A percentile compares a stretch with the other conserved stretches of the same genome.
Evolutionary conservation across 37 sponge, comb jelly and placozoan species (phyloP).

Genomic region (Agelas oroides): DNA sequence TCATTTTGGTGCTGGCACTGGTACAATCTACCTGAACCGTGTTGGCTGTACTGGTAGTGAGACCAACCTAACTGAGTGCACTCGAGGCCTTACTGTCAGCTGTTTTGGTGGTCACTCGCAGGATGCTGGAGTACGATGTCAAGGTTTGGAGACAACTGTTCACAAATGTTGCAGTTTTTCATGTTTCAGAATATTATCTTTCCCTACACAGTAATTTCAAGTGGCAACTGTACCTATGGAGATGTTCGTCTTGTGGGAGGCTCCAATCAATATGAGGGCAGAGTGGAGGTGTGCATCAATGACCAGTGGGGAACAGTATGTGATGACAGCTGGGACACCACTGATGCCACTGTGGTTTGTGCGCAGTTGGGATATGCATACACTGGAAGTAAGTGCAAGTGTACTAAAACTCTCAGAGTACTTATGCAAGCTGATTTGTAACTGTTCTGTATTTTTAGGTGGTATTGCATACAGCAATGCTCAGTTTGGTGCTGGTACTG

Average conservation of each 20-base stretch:
- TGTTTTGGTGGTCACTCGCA: background rate
- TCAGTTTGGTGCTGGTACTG: constrained; percentile 12
- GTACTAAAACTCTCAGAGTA: no score
- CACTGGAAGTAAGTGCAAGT: background rate
- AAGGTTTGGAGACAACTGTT: background rate
- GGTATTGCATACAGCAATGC: constrained; percentile 21
- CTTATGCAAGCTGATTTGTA: no score
- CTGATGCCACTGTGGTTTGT: constrained; percentile 6
- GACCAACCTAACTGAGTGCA: background rate
- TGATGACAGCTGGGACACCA: constrained; percentile 6
- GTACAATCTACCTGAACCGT: background rate
- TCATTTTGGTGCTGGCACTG: constrained; percentile 22
- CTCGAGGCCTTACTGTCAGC: background rate
- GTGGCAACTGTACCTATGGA: constrained; percentile 8
- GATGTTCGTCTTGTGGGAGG: constrained; percentile 19
- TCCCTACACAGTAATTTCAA: background rate
- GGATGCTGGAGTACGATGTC: constrained; percentile 6
- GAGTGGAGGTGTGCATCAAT: constrained; percentile 29
- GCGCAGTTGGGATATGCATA: constrained; percentile 3
- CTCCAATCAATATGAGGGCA: constrained; percentile 8
- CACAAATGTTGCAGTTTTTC: background rate
- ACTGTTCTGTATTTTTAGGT: background rate
- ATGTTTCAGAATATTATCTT: background rate
- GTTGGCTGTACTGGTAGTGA: background rate
- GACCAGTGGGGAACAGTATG: constrained; percentile 12